Percentiles rank a stretch among this genome's conserved stretches.
phyloP scores from a whole-genome alignment of 2,888 invertebrate genomes.

The Lasioglossum leucozonium region DNA sequence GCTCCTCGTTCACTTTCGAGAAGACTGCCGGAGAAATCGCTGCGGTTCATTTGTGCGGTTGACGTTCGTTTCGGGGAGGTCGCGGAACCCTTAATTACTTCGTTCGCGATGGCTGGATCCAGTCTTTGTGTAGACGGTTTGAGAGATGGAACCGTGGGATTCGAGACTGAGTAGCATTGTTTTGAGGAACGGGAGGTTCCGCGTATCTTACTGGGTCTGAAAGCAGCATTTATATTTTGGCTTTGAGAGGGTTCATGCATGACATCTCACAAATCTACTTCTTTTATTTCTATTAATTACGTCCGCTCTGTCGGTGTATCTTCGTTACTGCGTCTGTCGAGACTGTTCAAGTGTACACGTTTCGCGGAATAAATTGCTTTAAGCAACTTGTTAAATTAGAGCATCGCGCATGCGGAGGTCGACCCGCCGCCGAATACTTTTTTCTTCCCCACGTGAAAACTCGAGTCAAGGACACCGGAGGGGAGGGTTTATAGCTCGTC shows the following conservation, averaged over 20 bases:
- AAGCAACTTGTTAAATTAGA: neutral
- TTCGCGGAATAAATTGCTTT: neutral
- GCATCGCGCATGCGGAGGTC: neutral
- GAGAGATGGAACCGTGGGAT: neutral
- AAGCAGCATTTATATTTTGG: too few relatives aligned
- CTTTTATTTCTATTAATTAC: neutral
- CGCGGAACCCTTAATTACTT: neutral
- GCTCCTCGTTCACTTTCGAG: neutral
- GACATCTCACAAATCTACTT: neutral
- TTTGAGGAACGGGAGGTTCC: too few relatives aligned
- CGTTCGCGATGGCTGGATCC: neutral
- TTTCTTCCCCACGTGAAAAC: neutral
- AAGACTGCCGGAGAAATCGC: neutral
- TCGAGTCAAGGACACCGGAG: constrained; percentile 1
- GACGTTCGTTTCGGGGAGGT: neutral
- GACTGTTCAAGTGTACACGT: neutral
- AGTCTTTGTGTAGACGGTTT: neutral
- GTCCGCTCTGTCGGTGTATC: neutral
- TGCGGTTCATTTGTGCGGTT: neutral
- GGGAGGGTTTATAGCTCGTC: neutral
- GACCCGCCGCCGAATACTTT: neutral
- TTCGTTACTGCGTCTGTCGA: too few relatives aligned
- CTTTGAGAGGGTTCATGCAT: neutral
- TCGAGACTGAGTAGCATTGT: neutral
- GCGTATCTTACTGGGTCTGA: too few relatives aligned